These are phyloP conservation scores for Tragelaphus buxtoni DNA, from an alignment of 2,113 vertebrate genomes.

Conservation along the genomic window DNA sequence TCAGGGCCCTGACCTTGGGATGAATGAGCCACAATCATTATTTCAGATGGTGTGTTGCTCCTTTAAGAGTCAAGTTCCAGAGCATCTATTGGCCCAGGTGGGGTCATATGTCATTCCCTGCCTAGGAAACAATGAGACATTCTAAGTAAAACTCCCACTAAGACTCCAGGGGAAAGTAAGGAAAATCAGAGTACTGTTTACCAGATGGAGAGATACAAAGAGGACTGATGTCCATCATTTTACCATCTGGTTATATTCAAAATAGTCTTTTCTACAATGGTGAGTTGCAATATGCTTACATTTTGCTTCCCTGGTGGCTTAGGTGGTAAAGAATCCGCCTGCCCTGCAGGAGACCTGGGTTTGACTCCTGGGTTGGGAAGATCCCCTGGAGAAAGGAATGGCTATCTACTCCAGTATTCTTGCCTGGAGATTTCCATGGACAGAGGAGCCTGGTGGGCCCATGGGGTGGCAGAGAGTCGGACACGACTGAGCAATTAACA, in stretches of 20 bases:
- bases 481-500: not conserved
- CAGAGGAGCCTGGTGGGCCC: not conserved
- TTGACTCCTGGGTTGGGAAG: not conserved
- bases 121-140: not conserved
- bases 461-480: fast-evolving
- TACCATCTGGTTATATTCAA: not conserved
- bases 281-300: not conserved
- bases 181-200: not conserved
- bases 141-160: not conserved
- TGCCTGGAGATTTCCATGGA: not conserved
- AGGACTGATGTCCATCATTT: not conserved
- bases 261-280: not conserved
- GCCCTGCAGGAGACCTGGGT: not conserved
- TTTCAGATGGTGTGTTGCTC: not conserved
- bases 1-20: not conserved
- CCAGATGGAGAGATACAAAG: not conserved
- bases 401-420: not conserved
- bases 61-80: not conserved
- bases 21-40: not conserved
- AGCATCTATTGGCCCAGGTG: not conserved
- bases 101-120: not conserved
- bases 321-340: not conserved
- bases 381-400: not conserved
- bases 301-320: not conserved
- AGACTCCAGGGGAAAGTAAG: not conserved